Percentiles rank a stretch among this genome's conserved stretches.
These are phyloP conservation scores for Cranoglanis bouderius DNA, from an alignment of 2,113 vertebrate species.

Conservation along the genomic window DNA sequence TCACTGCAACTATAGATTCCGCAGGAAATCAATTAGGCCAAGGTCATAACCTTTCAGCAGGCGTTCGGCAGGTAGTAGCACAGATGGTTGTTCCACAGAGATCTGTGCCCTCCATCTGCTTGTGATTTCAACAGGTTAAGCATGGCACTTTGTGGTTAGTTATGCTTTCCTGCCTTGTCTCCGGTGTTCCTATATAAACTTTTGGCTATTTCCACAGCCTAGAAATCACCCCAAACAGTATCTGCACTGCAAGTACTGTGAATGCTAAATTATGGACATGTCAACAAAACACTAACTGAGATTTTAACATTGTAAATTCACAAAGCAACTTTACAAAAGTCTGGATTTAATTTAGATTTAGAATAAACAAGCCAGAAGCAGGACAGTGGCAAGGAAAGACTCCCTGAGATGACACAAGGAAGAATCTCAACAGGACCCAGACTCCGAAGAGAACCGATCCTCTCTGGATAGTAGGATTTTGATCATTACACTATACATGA, in stretches of 20 bases:
- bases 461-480: background rate
- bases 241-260: constrained; percentile 4
- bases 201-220: constrained; percentile 46
- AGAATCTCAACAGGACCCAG: background rate
- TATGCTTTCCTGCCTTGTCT: constrained; percentile 58
- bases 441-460: background rate
- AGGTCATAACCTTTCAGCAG: constrained; percentile 42
- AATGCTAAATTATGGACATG: background rate
- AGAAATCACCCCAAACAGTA: constrained; percentile 9
- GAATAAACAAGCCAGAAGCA: background rate
- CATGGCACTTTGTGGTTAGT: constrained; percentile 31
- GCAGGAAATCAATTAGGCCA: constrained; percentile 51
- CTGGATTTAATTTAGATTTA: background rate
- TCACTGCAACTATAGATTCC: constrained; percentile 12
- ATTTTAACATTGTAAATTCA: background rate
- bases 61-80: constrained; percentile 28
- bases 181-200: constrained; percentile 62
- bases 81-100: constrained; percentile 28
- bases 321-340: background rate
- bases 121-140: constrained; percentile 59
- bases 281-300: background rate
- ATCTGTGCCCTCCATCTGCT: constrained; percentile 60
- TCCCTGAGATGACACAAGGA: background rate
- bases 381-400: background rate
- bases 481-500: background rate